Evolutionary conservation across 1,140 invertebrate genomes (phyloP).

Genomic region (Hyles euphorbiae): DNA sequence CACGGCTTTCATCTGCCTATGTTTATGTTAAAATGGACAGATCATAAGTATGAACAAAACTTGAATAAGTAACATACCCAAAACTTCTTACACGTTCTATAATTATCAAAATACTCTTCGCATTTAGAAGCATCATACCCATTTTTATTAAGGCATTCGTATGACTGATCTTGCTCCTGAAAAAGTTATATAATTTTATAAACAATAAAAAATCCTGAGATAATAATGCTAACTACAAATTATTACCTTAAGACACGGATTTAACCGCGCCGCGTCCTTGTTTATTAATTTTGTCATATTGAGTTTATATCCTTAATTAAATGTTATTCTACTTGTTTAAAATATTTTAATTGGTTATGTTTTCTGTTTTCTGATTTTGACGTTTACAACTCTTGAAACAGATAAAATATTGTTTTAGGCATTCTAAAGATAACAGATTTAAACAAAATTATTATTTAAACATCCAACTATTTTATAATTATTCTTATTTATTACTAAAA

Average conservation of each 20-base stretch:
- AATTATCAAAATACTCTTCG: constrained; percentile 78
- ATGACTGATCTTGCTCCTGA: constrained; percentile 78
- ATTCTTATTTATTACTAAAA: no score
- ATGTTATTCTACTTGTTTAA: constrained; percentile 18
- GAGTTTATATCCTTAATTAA: not conserved
- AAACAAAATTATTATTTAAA: no score
- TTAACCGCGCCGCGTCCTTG: constrained; percentile 45
- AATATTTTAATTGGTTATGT: constrained; percentile 11
- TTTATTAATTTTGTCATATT: constrained; percentile 49
- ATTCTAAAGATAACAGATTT: no score
- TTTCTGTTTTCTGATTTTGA: constrained; percentile 8
- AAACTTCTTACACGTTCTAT: constrained; percentile 79
- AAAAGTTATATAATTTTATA: constrained; percentile 33
- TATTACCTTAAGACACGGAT: constrained; percentile 59
- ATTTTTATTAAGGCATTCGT: constrained; percentile 77
- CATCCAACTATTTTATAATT: no score
- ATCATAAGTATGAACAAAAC: not conserved
- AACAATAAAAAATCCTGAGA: constrained; percentile 8
- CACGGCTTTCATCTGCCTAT: no score
- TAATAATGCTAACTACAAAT: not conserved
- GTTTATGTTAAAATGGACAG: no score
- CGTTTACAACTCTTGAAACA: not conserved
- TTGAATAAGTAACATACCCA: constrained; percentile 66
- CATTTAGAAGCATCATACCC: constrained; percentile 78
- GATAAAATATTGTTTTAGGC: no score